Evolutionary conservation across 2,888 invertebrate genomes (phyloP), one percentile per base, ranked within the genome.

Genomic region (Euclidia mi): DNA sequence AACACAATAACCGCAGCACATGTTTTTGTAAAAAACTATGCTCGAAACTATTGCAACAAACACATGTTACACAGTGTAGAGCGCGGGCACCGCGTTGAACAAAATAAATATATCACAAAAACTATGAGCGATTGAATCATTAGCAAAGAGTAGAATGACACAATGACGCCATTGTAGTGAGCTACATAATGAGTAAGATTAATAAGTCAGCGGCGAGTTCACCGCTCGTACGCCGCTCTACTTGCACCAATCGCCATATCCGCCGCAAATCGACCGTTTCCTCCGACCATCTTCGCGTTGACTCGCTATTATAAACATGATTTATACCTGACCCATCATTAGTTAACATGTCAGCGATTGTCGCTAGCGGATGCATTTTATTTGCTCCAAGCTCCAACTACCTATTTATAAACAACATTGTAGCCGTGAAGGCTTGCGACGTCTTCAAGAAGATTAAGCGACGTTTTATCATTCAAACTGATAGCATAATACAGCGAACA

Each of bases 261-360:
- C 93, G 94, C 89, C 84, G 92, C 91, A 94, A 94, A 94, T 94
- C 88, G 89, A 63, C 91, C 81, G 87, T 82, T 93, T 94, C 94
- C 94, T 93, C 75, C 86, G 84, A 70, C 76, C 84, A 82, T 90
- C 90, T 90, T 89, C 81, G 77, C 80, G 80, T 74, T 73, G 74
- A 76, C 72, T 84, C 78, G 85, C 89, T 85, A 89, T 91, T 92
- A 90, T 87, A 72, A 84, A 81, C 85, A 92, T 93, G 92, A 94
- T 93, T 93, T 93, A 94, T 94, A 93, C 92, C 92, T 93, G 93
- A 82, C 83, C 82, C 80, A 87, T 86, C 92, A 91, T 94, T 92
- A 91, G 88, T 90, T 88, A 84, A 82, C 82, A 79, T 91, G 91
- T 90, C 91, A 90, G 79, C 89, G 82, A 79, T 82, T 87, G 89